Conservation (phyloP, 1,140 invertebrate species). For the Homarus americanus region DNA sequence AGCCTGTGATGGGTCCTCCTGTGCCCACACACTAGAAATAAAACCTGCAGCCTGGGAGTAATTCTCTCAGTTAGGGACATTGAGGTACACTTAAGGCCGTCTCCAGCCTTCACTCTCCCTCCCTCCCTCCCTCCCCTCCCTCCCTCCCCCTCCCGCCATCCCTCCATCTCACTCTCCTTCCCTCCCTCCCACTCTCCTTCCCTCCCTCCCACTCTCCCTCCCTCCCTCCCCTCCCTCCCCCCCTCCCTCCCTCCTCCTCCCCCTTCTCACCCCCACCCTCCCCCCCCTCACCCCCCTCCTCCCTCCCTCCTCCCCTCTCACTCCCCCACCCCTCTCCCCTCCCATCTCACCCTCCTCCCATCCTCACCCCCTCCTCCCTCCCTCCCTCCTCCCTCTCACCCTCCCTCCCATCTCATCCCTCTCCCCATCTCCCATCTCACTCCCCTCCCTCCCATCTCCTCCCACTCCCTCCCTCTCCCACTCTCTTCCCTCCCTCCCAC, state of each 20-base stretch:
- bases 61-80: no score
- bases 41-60: no score
- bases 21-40: no score
- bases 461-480: not conserved
- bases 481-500: not conserved
- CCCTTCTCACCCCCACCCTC: not conserved
- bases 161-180: not conserved
- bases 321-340: not conserved
- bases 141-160: no score
- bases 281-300: not conserved
- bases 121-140: no score
- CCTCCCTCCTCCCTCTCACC: not conserved
- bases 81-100: no score
- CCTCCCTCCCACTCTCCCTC: not conserved
- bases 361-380: not conserved
- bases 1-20: no score
- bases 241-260: not conserved
- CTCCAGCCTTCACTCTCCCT: no score
- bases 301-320: not conserved
- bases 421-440: not conserved
- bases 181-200: not conserved
- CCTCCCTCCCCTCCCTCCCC: not conserved
- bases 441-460: not conserved
- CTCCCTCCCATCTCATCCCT: not conserved
- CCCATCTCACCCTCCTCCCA: not conserved